phyloP scores from a whole-genome alignment of 2,888 invertebrate species.

The Crossocerus cetratus region DNA sequence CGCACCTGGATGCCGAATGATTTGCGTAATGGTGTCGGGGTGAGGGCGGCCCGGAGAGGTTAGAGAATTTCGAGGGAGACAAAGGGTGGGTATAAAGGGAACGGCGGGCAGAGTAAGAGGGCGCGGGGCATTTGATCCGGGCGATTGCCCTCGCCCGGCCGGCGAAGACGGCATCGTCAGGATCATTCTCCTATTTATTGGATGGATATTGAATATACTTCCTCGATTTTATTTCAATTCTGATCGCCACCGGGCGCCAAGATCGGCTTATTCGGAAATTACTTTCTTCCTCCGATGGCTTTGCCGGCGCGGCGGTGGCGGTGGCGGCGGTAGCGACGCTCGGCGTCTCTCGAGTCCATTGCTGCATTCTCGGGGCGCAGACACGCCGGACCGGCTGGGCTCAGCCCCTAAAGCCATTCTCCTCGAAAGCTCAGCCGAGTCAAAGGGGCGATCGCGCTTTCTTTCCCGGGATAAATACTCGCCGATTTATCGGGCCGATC shows the following conservation, averaged over 20 bases:
- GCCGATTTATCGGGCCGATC: conserved; percentile 45
- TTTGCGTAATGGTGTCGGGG: conserved; percentile 1
- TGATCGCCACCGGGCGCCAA: conserved; percentile 30
- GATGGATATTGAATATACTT: conserved; percentile 64
- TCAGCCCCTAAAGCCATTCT: background rate
- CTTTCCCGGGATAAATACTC: conserved; percentile 36
- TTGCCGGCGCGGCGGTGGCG: conserved; percentile 2
- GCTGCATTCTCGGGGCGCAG: background rate
- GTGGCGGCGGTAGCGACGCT: too few relatives aligned
- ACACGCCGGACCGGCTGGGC: too few relatives aligned
- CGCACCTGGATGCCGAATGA: background rate
- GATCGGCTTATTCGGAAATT: conserved; percentile 58
- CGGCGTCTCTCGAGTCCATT: conserved; percentile 28
- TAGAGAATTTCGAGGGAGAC: conserved; percentile 1
- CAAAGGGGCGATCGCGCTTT: conserved; percentile 13
- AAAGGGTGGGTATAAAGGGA: conserved; percentile 8
- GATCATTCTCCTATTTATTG: conserved; percentile 63
- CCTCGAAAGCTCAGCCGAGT: conserved; percentile 4
- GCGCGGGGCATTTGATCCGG: conserved; percentile 56
- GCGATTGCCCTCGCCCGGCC: conserved; percentile 53
- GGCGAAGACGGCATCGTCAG: conserved; percentile 43
- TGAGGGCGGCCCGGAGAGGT: background rate
- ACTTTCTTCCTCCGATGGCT: conserved; percentile 54
- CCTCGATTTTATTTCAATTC: conserved; percentile 68
- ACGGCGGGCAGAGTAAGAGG: conserved; percentile 29